Evolutionary conservation across 2,113 vertebrate species (phyloP).

Genomic region (Rhadina sibilatrix): DNA sequence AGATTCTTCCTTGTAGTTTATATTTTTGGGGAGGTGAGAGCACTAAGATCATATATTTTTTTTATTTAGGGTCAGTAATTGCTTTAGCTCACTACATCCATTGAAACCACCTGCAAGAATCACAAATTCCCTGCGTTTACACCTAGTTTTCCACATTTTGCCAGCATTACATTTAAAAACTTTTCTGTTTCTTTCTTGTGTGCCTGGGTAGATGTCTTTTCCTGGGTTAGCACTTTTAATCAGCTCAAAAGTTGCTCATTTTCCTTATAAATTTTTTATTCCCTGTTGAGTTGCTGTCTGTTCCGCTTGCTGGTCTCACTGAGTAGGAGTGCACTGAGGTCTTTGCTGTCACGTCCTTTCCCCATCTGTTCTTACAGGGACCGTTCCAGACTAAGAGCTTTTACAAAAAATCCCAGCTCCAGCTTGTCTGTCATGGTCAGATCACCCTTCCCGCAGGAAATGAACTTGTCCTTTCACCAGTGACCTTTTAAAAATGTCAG

Average conservation of each 20-base stretch:
- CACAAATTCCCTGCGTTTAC: neutral
- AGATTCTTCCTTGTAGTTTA: neutral
- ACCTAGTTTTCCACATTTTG: neutral
- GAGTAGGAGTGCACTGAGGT: neutral
- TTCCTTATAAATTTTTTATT: neutral
- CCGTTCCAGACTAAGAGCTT: neutral
- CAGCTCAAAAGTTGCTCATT: neutral
- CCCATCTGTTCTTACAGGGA: neutral
- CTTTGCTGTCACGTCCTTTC: neutral
- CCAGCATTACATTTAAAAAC: neutral
- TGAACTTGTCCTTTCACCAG: slow-evolving; percentile 33
- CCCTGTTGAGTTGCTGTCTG: neutral
- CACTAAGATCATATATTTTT: neutral
- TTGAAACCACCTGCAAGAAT: neutral
- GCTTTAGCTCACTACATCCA: neutral
- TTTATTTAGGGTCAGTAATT: neutral
- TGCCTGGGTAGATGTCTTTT: neutral
- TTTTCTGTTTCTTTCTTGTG: neutral
- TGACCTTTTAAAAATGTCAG: slow-evolving; percentile 61
- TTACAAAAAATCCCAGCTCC: slow-evolving; percentile 2
- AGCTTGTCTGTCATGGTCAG: neutral
- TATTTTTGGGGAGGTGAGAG: neutral
- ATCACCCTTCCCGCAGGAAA: slow-evolving; percentile 16
- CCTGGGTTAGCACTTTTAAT: neutral
- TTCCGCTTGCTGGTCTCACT: neutral